Percentiles rank a stretch among this genome's conserved stretches.
These are phyloP conservation scores for Grammomys surdaster DNA, from an alignment of 2,113 vertebrate species.

Conservation along the genomic window DNA sequence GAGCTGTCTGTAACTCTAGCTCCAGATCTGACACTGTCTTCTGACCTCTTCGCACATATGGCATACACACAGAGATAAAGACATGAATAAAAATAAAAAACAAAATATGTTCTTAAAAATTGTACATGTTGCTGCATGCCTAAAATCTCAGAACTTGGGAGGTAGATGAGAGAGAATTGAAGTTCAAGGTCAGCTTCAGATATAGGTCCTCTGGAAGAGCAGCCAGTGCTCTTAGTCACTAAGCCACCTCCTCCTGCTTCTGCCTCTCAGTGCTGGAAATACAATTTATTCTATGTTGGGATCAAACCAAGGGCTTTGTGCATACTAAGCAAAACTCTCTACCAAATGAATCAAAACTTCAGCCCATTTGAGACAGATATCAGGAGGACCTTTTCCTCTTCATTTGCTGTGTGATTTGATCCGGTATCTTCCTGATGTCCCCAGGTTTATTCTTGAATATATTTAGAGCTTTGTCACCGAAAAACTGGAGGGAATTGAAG, in stretches of 20 bases:
- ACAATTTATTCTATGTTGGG: neutral
- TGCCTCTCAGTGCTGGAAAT: neutral
- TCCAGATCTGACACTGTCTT: neutral
- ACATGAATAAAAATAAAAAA: neutral
- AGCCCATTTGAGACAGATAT: neutral
- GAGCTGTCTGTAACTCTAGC: neutral
- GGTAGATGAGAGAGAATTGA: neutral
- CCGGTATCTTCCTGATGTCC: neutral
- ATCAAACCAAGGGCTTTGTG: neutral
- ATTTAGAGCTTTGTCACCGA: neutral
- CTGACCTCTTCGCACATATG: neutral
- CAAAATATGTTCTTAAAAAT: neutral
- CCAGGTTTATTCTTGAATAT: neutral
- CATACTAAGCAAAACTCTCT: neutral
- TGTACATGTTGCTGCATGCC: neutral
- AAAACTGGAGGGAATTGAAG: neutral
- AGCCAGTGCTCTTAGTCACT: neutral
- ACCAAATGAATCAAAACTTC: neutral
- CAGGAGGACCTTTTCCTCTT: no score
- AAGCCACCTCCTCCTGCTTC: neutral
- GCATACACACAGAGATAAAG: neutral
- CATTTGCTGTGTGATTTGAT: neutral
- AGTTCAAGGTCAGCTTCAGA: neutral
- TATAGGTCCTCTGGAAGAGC: neutral
- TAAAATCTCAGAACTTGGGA: neutral